Evolutionary conservation across 2,888 invertebrate genomes (phyloP), one percentile per base, ranked within the genome.

Genomic region (Platycheirus rosarum): DNA sequence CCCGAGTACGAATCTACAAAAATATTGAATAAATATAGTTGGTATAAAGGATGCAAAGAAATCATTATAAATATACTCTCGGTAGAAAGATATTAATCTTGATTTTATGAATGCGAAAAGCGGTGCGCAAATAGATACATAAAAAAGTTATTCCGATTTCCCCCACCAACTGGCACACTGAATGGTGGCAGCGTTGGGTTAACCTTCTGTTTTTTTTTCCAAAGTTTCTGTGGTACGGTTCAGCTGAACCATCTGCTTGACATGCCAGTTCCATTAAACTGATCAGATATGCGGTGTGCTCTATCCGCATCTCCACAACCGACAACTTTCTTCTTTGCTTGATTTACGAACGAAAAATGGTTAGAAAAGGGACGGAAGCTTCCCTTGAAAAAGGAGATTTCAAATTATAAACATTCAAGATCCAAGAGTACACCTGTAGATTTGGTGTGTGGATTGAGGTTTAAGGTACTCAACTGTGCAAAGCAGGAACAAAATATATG

Each of bases 201-300:
- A 20, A 44, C 37, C 37, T 11, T 46, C 3, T 23, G 13, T 1
- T 6, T n/a, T 32, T 51, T 44, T 32, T 51, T 44, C 18, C 16
- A 23, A 35, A 4, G 13, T 18, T 29, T 35, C 20, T 55, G 26
- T 2, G 13, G 13, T 23, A 18, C 5, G 23, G 46, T 40, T 57
- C 16, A 49, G 66, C 35, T 55, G 18, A 44, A 62, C 63, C 74
- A 65, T 63, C 57, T 57, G 55, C 20, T 49, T 57, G 63, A 74
- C 74, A 79, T 69, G 63, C 26, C 63, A 74, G 69, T 79, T 69
- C 69, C 79, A 79, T 79, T 79, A 74, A 69, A 79, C 69, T 74
- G 63, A 79, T 63, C 63, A 69, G 69, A 74, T 74, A 74, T 51
- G 49, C 44, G 48, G 37, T 42, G 60, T 53, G 26, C 32, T 70